Evolutionary conservation across 2,797 vertebrate species (phyloP).

Genomic region (Mastacembelus armatus): DNA sequence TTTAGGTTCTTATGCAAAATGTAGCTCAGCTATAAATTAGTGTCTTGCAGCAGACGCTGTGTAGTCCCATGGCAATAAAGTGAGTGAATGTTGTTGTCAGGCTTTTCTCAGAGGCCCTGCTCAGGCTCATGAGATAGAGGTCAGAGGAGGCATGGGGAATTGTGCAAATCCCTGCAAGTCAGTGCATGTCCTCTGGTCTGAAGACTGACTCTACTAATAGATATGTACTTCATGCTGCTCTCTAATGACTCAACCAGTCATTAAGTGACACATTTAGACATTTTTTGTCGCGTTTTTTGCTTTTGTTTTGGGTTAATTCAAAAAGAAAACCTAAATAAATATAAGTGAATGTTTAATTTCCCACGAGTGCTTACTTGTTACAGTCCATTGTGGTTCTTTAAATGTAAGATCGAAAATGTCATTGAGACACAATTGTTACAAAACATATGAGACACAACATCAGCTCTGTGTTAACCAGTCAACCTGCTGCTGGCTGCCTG

Average conservation of each 20-base stretch:
- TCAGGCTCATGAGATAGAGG: slow-evolving; percentile 63
- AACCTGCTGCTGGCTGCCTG: slow-evolving; percentile 19
- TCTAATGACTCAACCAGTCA: slow-evolving; percentile 33
- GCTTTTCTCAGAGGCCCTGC: slow-evolving; percentile 62
- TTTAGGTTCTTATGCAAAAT: slow-evolving; percentile 42
- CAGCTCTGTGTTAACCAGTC: slow-evolving; percentile 20
- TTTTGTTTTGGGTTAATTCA: slow-evolving; percentile 20
- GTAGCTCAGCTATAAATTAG: slow-evolving; percentile 48
- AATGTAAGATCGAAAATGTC: not conserved
- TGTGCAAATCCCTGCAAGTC: slow-evolving; percentile 67
- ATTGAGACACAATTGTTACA: slow-evolving; percentile 3
- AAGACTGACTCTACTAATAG: slow-evolving; percentile 32
- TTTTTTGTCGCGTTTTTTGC: slow-evolving; percentile 8
- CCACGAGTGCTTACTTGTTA: not conserved
- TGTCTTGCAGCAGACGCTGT: slow-evolving; percentile 50
- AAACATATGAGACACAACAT: slow-evolving; percentile 26
- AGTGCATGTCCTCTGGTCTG: slow-evolving; percentile 50
- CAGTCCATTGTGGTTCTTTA: not conserved
- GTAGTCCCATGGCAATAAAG: slow-evolving; percentile 42
- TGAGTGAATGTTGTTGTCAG: slow-evolving; percentile 63
- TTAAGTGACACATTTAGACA: slow-evolving; percentile 10
- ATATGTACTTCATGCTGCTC: slow-evolving; percentile 26
- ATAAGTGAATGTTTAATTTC: not conserved
- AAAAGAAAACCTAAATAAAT: slow-evolving; percentile 8
- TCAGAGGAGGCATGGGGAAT: slow-evolving; percentile 58